phyloP scores from a whole-genome alignment of 35 echinoderm and acorn worm species.

The Patiria miniata region DNA sequence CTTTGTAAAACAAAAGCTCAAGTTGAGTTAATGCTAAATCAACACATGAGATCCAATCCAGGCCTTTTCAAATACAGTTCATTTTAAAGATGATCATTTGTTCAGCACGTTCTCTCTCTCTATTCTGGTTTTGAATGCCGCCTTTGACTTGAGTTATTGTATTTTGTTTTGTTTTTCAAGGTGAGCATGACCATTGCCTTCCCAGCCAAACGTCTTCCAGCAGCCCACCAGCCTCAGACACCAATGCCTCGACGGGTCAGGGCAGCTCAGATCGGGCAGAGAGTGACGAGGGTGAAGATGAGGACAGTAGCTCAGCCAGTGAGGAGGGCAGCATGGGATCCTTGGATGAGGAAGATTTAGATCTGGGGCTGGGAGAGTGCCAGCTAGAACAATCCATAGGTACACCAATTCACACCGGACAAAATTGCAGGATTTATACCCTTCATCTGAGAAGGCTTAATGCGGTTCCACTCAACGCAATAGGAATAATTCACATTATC shows the following conservation, averaged over 20 bases:
- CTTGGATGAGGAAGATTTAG: conserved; percentile 53
- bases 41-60: too few species aligned
- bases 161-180: background rate
- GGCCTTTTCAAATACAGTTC: too few species aligned
- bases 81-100: too few species aligned
- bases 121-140: too few species aligned
- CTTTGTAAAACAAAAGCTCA: too few species aligned
- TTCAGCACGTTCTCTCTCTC: too few species aligned
- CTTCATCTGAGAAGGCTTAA: background rate
- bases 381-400: conserved; percentile 50
- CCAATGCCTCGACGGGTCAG: background rate
- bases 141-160: background rate
- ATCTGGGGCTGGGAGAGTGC: conserved; percentile 73
- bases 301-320: conserved; percentile 47
- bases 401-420: background rate
- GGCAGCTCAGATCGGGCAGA: conserved; percentile 5
- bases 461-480: too few species aligned
- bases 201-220: conserved; percentile 32
- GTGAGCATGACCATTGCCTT: conserved; percentile 9
- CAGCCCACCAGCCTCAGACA: conserved; percentile 23
- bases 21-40: too few species aligned
- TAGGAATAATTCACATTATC: too few species aligned
- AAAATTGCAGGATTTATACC: background rate
- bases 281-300: conserved; percentile 1
- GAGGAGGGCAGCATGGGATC: conserved; percentile 29